Percentiles rank a stretch among this genome's conserved stretches.
phyloP scores from a whole-genome alignment of 2,113 vertebrate genomes.

The Dromaius novaehollandiae region DNA sequence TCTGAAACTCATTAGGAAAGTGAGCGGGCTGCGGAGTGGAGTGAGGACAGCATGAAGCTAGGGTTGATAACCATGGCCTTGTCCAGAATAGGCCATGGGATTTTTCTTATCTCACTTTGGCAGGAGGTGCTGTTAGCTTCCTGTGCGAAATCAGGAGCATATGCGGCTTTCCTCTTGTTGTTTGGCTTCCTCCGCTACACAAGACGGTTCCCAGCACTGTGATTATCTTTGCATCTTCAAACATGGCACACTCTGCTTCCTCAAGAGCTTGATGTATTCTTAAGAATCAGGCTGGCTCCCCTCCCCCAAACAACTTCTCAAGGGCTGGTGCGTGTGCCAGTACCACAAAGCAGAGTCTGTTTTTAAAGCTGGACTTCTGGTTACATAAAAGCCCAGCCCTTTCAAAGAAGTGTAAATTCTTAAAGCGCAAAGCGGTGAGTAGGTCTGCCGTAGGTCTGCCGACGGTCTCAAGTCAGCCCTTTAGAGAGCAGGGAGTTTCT shows the following conservation, averaged over 20 bases:
- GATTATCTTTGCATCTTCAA: conserved; percentile 99
- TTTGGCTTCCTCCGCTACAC: conserved; percentile 97
- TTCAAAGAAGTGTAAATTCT: not conserved
- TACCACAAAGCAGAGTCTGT: conserved; percentile 47
- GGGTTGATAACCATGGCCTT: conserved; percentile 88
- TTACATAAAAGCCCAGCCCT: not conserved
- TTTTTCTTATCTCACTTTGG: conserved; percentile 96
- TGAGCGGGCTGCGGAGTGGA: conserved; percentile 59
- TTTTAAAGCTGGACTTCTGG: conserved; percentile 53
- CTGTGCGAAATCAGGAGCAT: conserved; percentile 99
- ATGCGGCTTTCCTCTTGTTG: conserved; percentile 98
- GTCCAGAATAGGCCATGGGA: conserved; percentile 96
- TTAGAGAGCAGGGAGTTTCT: accelerated
- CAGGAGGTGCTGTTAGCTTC: conserved; percentile 97
- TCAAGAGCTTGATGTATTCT: conserved; percentile 99
- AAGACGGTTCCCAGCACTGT: conserved; percentile 98
- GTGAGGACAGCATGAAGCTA: conserved; percentile 79
- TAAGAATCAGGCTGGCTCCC: conserved; percentile 71
- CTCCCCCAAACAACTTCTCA: conserved; percentile 62
- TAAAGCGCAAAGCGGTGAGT: accelerated
- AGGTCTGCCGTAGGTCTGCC: not conserved
- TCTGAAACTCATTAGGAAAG: conserved; percentile 78
- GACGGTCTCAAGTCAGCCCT: not conserved
- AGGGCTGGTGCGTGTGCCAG: conserved; percentile 24
- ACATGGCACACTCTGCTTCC: conserved; percentile 99